Conservation (phyloP, 2,113 vertebrate species). For the Chrysemys picta region DNA sequence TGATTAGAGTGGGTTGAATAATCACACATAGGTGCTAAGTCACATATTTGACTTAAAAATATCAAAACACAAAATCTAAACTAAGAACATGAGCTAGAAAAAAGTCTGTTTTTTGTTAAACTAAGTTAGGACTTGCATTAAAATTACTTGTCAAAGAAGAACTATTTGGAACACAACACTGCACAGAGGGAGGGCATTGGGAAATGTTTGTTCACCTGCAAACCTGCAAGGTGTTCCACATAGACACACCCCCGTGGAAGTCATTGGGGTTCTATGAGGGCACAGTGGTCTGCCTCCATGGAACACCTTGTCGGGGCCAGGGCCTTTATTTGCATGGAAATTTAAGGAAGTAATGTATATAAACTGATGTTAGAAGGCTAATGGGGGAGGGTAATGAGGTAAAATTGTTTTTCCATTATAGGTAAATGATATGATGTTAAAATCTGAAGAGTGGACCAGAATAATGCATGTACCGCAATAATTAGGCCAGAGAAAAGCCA, state of each 20-base stretch:
- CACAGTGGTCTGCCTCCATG: background rate
- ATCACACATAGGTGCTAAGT: background rate
- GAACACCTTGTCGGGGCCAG: background rate
- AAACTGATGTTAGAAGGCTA: accelerated
- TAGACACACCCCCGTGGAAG: background rate
- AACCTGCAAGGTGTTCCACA: background rate
- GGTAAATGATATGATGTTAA: background rate
- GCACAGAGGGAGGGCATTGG: background rate
- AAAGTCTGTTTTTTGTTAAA: background rate
- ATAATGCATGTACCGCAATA: background rate
- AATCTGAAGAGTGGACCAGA: background rate
- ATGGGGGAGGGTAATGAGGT: background rate
- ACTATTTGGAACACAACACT: background rate
- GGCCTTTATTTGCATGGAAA: background rate
- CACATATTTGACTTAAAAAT: background rate
- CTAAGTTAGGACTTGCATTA: background rate
- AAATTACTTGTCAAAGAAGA: background rate
- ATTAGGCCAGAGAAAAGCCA: background rate
- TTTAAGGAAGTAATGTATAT: background rate
- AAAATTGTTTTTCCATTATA: background rate
- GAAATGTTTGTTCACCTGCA: background rate
- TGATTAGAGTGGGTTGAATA: background rate
- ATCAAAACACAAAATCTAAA: background rate
- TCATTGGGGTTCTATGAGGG: background rate
- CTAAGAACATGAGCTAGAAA: background rate